These are phyloP conservation scores for Eutolmus rufibarbis DNA, from an alignment of 2,888 invertebrate species.

Conservation along the genomic window DNA sequence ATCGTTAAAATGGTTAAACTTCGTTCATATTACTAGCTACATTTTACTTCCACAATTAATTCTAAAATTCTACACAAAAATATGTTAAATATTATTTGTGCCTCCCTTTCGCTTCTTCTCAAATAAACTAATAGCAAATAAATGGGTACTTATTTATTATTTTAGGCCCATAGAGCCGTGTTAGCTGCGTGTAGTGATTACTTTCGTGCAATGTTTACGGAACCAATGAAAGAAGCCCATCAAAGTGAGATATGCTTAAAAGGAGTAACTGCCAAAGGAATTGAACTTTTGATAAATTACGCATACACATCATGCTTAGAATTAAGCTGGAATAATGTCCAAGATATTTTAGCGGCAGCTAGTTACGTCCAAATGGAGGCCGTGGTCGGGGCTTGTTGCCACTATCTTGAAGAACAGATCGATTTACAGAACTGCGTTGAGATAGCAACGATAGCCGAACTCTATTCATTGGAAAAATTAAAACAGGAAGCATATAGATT, in stretches of 20 bases:
- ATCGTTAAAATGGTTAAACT: no score
- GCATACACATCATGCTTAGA: conserved; percentile 73
- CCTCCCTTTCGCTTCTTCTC: no score
- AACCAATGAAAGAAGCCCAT: conserved; percentile 71
- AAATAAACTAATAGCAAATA: no score
- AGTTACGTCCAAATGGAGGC: conserved; percentile 71
- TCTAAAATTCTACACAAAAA: no score
- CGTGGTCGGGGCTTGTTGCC: conserved; percentile 72
- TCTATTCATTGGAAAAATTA: conserved; percentile 69
- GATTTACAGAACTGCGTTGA: conserved; percentile 77
- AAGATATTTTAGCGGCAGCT: conserved; percentile 75
- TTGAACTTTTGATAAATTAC: conserved; percentile 71
- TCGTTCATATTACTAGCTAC: no score
- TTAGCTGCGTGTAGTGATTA: conserved; percentile 77
- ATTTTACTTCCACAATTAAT: no score
- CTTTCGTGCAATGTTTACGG: conserved; percentile 79
- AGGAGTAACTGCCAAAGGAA: conserved; percentile 72
- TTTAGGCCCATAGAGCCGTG: conserved; percentile 73
- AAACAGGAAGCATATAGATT: conserved; percentile 70
- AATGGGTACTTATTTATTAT: conserved; percentile 32
- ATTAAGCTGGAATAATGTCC: conserved; percentile 70
- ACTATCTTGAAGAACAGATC: conserved; percentile 71
- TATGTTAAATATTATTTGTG: no score
- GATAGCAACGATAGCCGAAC: conserved; percentile 73
- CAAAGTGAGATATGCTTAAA: conserved; percentile 71